Conservation (phyloP, 2,113 vertebrate genomes). For the Poeciliopsis turrubarensis region DNA sequence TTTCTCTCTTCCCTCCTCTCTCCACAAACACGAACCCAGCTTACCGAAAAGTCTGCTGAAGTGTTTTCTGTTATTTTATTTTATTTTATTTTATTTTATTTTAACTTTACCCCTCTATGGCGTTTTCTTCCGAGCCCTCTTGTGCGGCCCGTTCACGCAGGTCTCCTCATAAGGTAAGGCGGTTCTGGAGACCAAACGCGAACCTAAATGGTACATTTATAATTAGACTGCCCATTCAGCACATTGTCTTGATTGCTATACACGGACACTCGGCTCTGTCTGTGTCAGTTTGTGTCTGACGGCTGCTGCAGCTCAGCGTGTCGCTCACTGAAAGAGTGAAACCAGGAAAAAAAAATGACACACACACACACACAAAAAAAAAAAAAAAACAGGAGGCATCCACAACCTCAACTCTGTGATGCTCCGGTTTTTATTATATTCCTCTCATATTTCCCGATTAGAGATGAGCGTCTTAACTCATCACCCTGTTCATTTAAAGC, state of each 20-base stretch:
- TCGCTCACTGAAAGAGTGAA: conserved; percentile 50
- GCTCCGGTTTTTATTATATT: conserved; percentile 43
- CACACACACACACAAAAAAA: neutral
- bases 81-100: conserved; percentile 62
- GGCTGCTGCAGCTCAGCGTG: conserved; percentile 74
- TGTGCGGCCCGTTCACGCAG: conserved; percentile 76
- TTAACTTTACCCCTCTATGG: conserved; percentile 72
- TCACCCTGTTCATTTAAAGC: conserved; percentile 12
- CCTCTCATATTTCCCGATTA: conserved; percentile 15
- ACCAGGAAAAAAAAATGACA: conserved; percentile 31
- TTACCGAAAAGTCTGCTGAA: conserved; percentile 70
- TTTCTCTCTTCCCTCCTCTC: neutral
- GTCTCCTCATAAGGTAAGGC: conserved; percentile 99
- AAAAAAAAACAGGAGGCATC: conserved; percentile 48
- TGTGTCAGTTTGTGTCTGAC: conserved; percentile 77
- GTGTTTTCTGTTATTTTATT: conserved; percentile 47
- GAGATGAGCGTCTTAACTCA: conserved; percentile 25
- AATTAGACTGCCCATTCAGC: conserved; percentile 99
- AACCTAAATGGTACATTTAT: conserved; percentile 99
- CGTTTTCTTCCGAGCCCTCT: conserved; percentile 91
- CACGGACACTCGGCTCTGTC: conserved; percentile 87
- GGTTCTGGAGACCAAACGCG: conserved; percentile 89
- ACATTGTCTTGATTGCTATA: conserved; percentile 93
- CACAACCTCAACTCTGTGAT: conserved; percentile 37
- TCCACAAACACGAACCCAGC: conserved; percentile 42